These are phyloP conservation scores for Esperia sulphurella DNA, from an alignment of 2,888 invertebrate species.

Conservation along the genomic window DNA sequence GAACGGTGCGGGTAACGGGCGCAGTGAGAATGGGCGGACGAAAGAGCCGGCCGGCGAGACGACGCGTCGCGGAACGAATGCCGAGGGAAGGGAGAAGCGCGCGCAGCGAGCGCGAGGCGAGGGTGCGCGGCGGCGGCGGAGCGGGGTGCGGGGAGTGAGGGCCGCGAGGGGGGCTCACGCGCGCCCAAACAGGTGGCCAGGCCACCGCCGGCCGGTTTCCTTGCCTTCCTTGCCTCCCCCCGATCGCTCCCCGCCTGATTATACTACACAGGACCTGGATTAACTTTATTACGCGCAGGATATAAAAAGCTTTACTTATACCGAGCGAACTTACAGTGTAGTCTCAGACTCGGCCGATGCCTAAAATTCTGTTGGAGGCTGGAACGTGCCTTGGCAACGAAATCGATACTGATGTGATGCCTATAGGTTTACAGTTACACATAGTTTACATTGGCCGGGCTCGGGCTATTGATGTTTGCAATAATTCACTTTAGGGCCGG, in stretches of 20 bases:
- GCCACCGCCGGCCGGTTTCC: slow-evolving; percentile 43
- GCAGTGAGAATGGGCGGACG: slow-evolving; percentile 59
- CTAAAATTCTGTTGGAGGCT: slow-evolving; percentile 35
- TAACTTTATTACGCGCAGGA: slow-evolving; percentile 64
- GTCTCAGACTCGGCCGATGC: slow-evolving; percentile 21
- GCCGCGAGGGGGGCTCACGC: slow-evolving; percentile 24
- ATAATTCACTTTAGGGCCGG: slow-evolving; percentile 7
- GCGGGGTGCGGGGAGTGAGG: slow-evolving; percentile 21
- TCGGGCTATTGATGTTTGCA: slow-evolving; percentile 4
- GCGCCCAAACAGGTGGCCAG: slow-evolving; percentile 59
- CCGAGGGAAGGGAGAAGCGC: slow-evolving; percentile 62
- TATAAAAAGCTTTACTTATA: slow-evolving; percentile 45
- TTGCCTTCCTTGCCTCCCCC: slow-evolving; percentile 36
- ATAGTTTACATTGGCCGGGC: slow-evolving; percentile 9
- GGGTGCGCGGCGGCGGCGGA: slow-evolving; percentile 21
- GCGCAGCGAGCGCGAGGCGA: slow-evolving; percentile 23
- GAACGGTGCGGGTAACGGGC: slow-evolving; percentile 56
- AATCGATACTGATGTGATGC: slow-evolving; percentile 42
- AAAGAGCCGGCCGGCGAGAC: slow-evolving; percentile 62
- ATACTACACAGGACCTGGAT: slow-evolving; percentile 63
- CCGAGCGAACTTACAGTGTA: slow-evolving; percentile 3
- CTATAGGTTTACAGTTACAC: slow-evolving; percentile 6
- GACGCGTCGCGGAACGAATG: slow-evolving; percentile 77
- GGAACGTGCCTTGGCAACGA: slow-evolving; percentile 64
- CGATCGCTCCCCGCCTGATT: slow-evolving; percentile 39